These are phyloP conservation scores for Montipora foliosa DNA, from an alignment of 64 coral and sea anemone genomes.

Conservation along the genomic window DNA sequence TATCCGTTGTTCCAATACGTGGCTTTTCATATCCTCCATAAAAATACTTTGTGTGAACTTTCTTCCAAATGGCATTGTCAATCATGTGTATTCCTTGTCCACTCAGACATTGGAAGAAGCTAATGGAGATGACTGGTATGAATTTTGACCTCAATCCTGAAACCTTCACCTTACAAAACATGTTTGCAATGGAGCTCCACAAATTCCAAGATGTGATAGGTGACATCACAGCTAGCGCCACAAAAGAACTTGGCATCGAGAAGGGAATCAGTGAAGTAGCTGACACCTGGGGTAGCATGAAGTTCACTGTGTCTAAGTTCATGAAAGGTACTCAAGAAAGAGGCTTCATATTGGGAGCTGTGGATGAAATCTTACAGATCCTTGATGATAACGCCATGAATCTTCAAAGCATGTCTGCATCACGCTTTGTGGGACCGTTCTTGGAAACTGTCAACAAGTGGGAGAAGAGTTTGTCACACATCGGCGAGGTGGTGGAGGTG, in stretches of 20 bases:
- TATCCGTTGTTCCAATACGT: too few relatives aligned
- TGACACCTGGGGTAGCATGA: conserved; percentile 96
- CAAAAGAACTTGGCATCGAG: conserved; percentile 98
- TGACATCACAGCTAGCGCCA: conserved; percentile 99
- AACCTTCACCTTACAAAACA: conserved; percentile 98
- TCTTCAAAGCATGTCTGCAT: conserved; percentile 98
- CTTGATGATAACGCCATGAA: conserved; percentile 99
- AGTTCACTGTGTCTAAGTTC: conserved; percentile 97
- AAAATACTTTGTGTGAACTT: not conserved
- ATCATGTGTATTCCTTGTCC: not conserved
- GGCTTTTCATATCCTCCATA: too few relatives aligned
- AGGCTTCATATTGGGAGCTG: conserved; percentile 90
- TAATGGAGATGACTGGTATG: conserved; percentile 99
- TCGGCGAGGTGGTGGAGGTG: conserved; percentile 98
- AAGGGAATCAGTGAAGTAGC: conserved; percentile 95
- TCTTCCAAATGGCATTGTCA: not conserved
- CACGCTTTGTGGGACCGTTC: conserved; percentile 96
- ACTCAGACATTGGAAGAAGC: conserved; percentile 94
- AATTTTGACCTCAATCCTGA: conserved; percentile 99
- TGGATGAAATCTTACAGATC: conserved; percentile 97
- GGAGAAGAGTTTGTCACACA: conserved; percentile 99
- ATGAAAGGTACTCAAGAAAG: conserved; percentile 99
- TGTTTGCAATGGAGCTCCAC: conserved; percentile 99
- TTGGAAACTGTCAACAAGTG: conserved; percentile 99
- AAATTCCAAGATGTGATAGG: conserved; percentile 98